These are phyloP conservation scores for Dermochelys coriacea DNA, from an alignment of 2,797 vertebrate genomes.

Conservation along the genomic window DNA sequence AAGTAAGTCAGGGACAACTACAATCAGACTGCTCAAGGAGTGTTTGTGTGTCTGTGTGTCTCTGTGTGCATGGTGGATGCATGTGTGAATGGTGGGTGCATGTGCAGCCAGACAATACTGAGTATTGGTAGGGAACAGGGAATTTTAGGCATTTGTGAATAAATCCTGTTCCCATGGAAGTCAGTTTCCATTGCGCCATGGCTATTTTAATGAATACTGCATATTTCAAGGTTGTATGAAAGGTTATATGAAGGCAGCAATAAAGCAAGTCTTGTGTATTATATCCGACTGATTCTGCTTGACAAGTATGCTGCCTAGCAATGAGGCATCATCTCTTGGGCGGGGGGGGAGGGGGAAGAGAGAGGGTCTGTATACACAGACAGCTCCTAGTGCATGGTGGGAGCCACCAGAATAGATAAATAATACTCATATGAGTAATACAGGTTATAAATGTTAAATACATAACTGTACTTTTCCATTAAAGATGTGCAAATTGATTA, in stretches of 20 bases:
- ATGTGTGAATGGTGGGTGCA: too few relatives aligned
- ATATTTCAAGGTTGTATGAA: background rate
- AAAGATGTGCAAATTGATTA: background rate
- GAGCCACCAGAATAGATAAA: background rate
- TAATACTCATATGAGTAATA: background rate
- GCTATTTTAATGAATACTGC: background rate
- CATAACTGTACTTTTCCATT: background rate
- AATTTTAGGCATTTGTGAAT: background rate
- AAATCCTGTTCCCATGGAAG: background rate
- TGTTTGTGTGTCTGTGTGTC: background rate
- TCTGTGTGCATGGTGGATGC: too few relatives aligned
- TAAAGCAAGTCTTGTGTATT: background rate
- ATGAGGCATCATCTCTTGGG: background rate
- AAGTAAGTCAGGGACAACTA: background rate
- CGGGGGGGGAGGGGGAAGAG: accelerated
- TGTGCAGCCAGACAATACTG: background rate
- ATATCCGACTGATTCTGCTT: background rate
- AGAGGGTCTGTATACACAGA: too few relatives aligned
- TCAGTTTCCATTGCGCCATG: background rate
- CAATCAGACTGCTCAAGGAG: background rate
- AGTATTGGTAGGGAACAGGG: background rate
- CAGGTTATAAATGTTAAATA: background rate
- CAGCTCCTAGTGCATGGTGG: background rate
- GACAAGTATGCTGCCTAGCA: background rate
- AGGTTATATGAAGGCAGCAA: background rate